Base-by-base conservation (phyloP, 2,797 vertebrate genomes). In the Enteromius fasciolatus region DNA sequence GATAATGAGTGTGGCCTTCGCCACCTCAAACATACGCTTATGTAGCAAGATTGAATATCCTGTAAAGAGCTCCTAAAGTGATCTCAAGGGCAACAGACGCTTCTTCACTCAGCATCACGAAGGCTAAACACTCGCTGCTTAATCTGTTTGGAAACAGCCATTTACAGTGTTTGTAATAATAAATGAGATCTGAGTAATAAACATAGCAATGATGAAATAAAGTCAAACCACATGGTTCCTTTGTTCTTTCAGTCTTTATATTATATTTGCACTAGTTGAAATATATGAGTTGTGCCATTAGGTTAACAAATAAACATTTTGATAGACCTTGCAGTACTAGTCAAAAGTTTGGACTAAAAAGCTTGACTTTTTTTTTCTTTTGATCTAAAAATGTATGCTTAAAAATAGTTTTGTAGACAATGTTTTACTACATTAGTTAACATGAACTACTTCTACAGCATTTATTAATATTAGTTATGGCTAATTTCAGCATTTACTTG, bases 1-100 rank as follows among this genome's bases (percentile, higher is more conserved):
- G 73, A 25, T 75, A 75, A 77, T 46, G 59, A 77, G 25, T n/a
- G 41, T 77, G 59, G 75, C 59, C 59, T 61, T 77, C 25, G 2
- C 59, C 46, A 63, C 57, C n/a, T 8, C 15, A 77, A 57, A 25
- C 9, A 17, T 36, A 36, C 0, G 28, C 75, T 79, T 79, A 79
- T 1, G 20, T 54, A 78, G 63, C 46, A 25, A 25, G 15, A 78
- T 17, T 66, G 25, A 50, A 68, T 68, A 39, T 48, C 23, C 64
- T 68, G 31, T 41, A 20, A 46, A 44, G 14, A 41, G 31, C 41
- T n/a, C 20, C 1, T 25, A 9, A 20, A 31, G 44, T 18, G 10
- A 50, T 59, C 63, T 67, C 31, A 17, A 73, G 28, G 28, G 18
- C n/a, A 1, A n/a, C 50, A 59, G 50, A 17, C 1, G 4, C 25